Base-by-base conservation (phyloP, 2,113 vertebrate species). In the Antechinus flavipes region DNA sequence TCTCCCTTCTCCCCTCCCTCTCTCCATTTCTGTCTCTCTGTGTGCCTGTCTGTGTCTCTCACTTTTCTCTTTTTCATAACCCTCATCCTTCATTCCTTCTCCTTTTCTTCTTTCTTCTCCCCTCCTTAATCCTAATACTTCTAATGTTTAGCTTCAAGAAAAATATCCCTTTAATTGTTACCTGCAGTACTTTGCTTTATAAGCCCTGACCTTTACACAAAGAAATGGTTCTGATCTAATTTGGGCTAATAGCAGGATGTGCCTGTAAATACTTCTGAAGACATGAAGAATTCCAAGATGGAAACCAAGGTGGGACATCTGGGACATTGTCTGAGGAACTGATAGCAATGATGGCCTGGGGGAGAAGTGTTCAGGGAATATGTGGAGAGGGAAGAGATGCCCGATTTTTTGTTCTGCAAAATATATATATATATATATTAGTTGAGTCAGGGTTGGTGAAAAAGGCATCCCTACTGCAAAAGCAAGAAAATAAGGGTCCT, bases 391-490 rank as follows among this genome's bases (percentile, higher is more conserved):
- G 12, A 68, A 35, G 61, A 68, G 30, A 14, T 68, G 30, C 30
- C 14, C 35, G 35, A 35, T 68, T 68, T 27, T 14, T 68, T 68
- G 27, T 35, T 11, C 30, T 68, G 11, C 30, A 35, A n/a, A n/a
- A n/a, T n/a, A n/a, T n/a, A n/a, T 0, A 0, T 0, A 19, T 14
- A 42, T 16, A 0, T 35, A 42, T 22, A 22, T 22, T 84, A 16
- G 7, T 7, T 84, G n/a, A 84, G 16, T 42, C 35, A 35, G 35
- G 35, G 30, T 12, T 16, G 4, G 12, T 30, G 16, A 84, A 6
- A 42, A 84, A 84, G 68, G 6, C 0, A 42, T 1, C n/a, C 35
- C 16, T 27, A 8, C 16, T 42, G 6, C n/a, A 1, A 84, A 42
- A 16, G 5, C 5, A 76, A 76, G 35, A 7, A n/a, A 42, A n/a